Conservation (phyloP, 1,140 invertebrate species). For the Ips typographus region DNA sequence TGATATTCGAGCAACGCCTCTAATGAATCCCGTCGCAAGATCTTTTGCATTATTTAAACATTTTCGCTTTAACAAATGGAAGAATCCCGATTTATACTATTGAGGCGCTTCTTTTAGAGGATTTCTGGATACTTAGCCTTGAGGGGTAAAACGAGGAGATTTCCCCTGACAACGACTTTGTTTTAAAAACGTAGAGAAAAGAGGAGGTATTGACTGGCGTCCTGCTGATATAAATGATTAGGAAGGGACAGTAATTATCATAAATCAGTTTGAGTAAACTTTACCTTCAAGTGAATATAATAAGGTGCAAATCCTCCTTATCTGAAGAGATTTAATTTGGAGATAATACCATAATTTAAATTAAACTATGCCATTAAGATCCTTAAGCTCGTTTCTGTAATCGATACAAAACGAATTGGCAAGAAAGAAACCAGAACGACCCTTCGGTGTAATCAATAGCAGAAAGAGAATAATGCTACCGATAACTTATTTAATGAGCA, state of each 20-base stretch:
- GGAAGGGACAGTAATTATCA: slow-evolving; percentile 1
- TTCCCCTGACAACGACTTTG: neutral
- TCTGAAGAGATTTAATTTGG: slow-evolving; percentile 23
- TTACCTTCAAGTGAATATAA: slow-evolving; percentile 19
- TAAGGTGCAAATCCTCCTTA: slow-evolving; percentile 22
- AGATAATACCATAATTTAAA: slow-evolving; percentile 32
- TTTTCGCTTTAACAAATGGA: slow-evolving; percentile 41
- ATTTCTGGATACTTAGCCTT: slow-evolving; percentile 4
- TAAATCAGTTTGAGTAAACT: neutral
- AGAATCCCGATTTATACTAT: slow-evolving; percentile 21
- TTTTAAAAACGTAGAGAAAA: slow-evolving; percentile 1
- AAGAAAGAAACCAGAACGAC: slow-evolving; percentile 29
- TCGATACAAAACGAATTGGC: slow-evolving; percentile 33
- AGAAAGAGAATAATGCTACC: slow-evolving; percentile 32
- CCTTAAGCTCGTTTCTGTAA: slow-evolving; percentile 29
- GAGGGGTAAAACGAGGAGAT: neutral
- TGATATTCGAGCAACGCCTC: slow-evolving; percentile 24
- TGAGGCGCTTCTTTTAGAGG: slow-evolving; percentile 12
- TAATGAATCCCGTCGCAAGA: slow-evolving; percentile 27
- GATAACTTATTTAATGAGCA: slow-evolving; percentile 34
- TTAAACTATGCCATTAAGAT: slow-evolving; percentile 26
- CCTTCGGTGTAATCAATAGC: slow-evolving; percentile 28
- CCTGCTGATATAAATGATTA: neutral
- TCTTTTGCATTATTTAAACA: slow-evolving; percentile 46
- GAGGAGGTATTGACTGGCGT: neutral